Percentiles rank a stretch among this genome's conserved stretches.
These are phyloP conservation scores for Drosophila anomalata DNA, from an alignment of 2,888 invertebrate genomes.

Conservation along the genomic window DNA sequence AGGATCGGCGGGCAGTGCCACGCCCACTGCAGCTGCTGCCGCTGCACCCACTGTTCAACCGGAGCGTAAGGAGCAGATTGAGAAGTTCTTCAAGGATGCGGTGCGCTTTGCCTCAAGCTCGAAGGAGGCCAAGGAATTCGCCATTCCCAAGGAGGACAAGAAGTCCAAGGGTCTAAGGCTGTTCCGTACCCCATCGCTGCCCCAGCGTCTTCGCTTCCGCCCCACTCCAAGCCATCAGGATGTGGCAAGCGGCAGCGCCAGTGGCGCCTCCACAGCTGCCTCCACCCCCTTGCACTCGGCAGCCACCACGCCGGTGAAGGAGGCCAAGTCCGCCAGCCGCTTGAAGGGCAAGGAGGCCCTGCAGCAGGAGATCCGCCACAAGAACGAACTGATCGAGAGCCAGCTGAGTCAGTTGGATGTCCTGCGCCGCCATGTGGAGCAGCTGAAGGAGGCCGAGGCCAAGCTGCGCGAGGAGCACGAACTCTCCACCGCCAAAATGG, in stretches of 20 bases:
- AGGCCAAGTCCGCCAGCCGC: slow-evolving; percentile 82
- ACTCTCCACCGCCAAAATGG: slow-evolving; percentile 71
- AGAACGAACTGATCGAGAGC: slow-evolving; percentile 85
- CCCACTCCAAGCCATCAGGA: slow-evolving; percentile 57
- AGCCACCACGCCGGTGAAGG: slow-evolving; percentile 81
- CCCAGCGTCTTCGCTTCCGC: slow-evolving; percentile 82
- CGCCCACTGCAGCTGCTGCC: slow-evolving; percentile 51
- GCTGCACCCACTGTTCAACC: slow-evolving; percentile 49
- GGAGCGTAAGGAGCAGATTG: slow-evolving; percentile 83
- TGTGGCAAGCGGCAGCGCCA: slow-evolving; percentile 9
- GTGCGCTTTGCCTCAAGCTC: slow-evolving; percentile 81
- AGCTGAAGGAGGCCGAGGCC: slow-evolving; percentile 81
- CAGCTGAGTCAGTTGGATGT: slow-evolving; percentile 85
- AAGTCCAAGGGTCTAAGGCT: slow-evolving; percentile 81
- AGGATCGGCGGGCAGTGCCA: slow-evolving; percentile 62
- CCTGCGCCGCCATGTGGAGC: slow-evolving; percentile 84
- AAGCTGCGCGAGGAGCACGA: slow-evolving; percentile 78
- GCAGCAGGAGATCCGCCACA: slow-evolving; percentile 85
- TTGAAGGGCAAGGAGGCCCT: slow-evolving; percentile 85
- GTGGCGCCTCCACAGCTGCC: slow-evolving; percentile 64
- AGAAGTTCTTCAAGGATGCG: slow-evolving; percentile 84
- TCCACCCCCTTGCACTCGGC: slow-evolving; percentile 81
- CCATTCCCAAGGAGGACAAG: slow-evolving; percentile 82
- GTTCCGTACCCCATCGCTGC: slow-evolving; percentile 83
- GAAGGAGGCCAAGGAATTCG: slow-evolving; percentile 81